phyloP scores from a whole-genome alignment of 2,797 vertebrate species.

The Avahi laniger region DNA sequence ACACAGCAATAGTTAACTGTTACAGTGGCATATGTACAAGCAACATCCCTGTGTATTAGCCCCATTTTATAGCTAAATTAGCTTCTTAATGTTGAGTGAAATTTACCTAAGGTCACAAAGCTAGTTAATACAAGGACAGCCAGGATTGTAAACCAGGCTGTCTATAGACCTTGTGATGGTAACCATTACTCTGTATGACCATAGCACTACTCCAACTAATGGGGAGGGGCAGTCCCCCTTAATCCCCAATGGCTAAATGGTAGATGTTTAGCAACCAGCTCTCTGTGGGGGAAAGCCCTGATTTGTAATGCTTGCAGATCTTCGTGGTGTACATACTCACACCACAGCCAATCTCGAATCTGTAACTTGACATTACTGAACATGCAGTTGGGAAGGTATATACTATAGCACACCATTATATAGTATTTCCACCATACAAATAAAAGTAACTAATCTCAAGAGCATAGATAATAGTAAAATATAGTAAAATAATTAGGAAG shows the following conservation, averaged over 20 bases:
- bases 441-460: background rate
- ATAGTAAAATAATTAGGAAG: background rate
- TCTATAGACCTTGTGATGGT: background rate
- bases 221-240: background rate
- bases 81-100: background rate
- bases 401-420: background rate
- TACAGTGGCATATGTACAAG: background rate
- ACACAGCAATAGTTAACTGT: background rate
- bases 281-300: background rate
- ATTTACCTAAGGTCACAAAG: background rate
- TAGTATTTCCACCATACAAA: conserved; percentile 27
- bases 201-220: background rate
- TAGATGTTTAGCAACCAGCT: conserved; percentile 5
- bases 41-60: background rate
- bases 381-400: background rate
- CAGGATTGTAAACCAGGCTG: background rate
- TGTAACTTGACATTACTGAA: background rate
- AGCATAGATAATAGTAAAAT: background rate
- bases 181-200: background rate
- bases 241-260: background rate
- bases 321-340: background rate
- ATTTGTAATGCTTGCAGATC: conserved; percentile 6
- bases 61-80: background rate
- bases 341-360: background rate
- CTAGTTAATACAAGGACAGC: background rate